Conservation (phyloP, 1,140 invertebrate species). For the Diploscapter pachys region DNA sequence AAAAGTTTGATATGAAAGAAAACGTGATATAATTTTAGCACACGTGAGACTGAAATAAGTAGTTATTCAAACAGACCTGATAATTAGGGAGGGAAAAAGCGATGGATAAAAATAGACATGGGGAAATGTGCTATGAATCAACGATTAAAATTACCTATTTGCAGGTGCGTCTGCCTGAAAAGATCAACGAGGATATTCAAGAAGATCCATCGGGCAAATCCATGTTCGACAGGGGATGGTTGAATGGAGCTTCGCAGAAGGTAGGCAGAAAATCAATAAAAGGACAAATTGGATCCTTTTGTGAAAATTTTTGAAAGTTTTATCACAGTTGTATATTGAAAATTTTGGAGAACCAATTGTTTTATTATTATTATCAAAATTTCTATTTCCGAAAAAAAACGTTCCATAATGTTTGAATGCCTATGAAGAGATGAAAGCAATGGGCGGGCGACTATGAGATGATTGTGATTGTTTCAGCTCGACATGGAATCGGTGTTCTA, state of each 20-base stretch:
- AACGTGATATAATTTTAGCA: too few species aligned
- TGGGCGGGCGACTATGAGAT: neutral
- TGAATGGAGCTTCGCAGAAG: constrained; percentile 97
- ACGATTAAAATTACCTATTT: constrained; percentile 36
- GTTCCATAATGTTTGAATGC: too few species aligned
- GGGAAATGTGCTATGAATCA: too few species aligned
- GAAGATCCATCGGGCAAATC: constrained; percentile 98
- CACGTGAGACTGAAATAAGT: too few species aligned
- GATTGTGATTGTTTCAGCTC: constrained; percentile 62
- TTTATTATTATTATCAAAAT: neutral
- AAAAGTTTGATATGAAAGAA: too few species aligned
- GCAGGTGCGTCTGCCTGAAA: constrained; percentile 76
- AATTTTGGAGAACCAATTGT: neutral
- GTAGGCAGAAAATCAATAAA: neutral
- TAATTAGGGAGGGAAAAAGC: too few species aligned
- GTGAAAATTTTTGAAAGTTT: neutral
- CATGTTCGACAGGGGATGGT: constrained; percentile 90
- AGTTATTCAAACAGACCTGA: too few species aligned
- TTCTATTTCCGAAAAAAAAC: too few species aligned
- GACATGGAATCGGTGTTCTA: constrained; percentile 88
- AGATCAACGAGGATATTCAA: constrained; percentile 92
- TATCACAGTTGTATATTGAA: neutral
- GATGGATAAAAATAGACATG: too few species aligned
- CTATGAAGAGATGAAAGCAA: too few species aligned
- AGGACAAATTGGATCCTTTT: constrained; percentile 1